These are phyloP conservation scores for Neodiprion pinetum DNA, from an alignment of 1,140 invertebrate genomes.

Conservation along the genomic window DNA sequence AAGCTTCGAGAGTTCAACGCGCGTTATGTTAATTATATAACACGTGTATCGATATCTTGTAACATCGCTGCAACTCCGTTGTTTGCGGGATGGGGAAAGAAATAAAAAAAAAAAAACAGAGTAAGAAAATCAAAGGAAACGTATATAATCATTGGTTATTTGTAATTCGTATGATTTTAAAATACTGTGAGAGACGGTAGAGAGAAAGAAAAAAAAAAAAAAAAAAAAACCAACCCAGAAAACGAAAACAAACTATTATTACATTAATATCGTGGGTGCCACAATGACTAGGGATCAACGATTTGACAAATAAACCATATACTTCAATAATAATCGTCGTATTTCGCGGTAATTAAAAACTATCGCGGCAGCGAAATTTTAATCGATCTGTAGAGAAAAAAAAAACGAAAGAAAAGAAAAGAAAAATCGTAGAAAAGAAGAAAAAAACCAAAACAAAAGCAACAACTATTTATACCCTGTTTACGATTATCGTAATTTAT, in stretches of 20 bases:
- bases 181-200: conserved; percentile 50
- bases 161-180: too few relatives aligned
- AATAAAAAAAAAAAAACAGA: conserved; percentile 28
- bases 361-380: not conserved
- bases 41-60: too few relatives aligned
- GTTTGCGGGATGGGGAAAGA: conserved; percentile 8
- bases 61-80: too few relatives aligned
- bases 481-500: too few relatives aligned
- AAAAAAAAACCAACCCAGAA: too few relatives aligned
- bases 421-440: conserved; percentile 12
- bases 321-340: conserved; percentile 12
- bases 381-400: not conserved
- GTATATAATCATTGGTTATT: conserved; percentile 26
- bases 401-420: conserved; percentile 4
- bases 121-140: conserved; percentile 40
- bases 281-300: conserved; percentile 50
- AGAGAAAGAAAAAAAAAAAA: too few relatives aligned
- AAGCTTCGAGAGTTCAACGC: too few relatives aligned
- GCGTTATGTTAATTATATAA: too few relatives aligned
- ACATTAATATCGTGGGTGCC: conserved; percentile 52
- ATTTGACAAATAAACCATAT: not conserved
- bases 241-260: too few relatives aligned
- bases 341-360: not conserved
- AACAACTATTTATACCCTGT: not conserved
- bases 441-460: conserved; percentile 9